A percentile compares a stretch with the other conserved stretches of the same genome.
phyloP scores from a whole-genome alignment of 2,888 invertebrate species.

The Orthonychiurus folsomi region DNA sequence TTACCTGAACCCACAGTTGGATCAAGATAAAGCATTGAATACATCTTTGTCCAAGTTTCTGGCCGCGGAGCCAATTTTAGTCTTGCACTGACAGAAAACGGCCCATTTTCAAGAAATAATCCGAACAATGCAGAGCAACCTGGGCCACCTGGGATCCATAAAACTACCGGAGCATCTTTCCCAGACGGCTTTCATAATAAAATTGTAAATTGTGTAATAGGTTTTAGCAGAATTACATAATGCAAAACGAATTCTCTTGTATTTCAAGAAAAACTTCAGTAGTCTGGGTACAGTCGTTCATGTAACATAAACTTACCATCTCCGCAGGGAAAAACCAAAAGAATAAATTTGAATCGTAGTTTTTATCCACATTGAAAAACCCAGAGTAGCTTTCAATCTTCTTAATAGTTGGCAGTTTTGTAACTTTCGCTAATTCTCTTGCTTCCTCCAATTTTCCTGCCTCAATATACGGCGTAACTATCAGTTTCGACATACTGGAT shows the following conservation, averaged over 20 bases:
- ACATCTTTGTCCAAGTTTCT: conserved; percentile 71
- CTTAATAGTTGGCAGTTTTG: too few species aligned
- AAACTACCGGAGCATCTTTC: conserved; percentile 3
- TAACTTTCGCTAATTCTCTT: too few species aligned
- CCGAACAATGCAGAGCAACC: conserved; percentile 6
- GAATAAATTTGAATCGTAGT: conserved; percentile 70
- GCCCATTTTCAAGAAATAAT: conserved; percentile 9
- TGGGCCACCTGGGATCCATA: conserved; percentile 9
- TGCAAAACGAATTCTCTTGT: too few species aligned
- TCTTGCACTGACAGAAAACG: too few species aligned
- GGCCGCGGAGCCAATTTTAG: too few species aligned
- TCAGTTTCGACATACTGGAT: too few species aligned
- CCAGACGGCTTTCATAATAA: not conserved
- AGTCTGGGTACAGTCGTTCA: too few species aligned
- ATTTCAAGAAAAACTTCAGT: too few species aligned
- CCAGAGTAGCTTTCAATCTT: conserved; percentile 68
- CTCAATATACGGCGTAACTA: too few species aligned
- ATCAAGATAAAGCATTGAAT: conserved; percentile 78
- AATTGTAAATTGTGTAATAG: not conserved
- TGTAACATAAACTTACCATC: too few species aligned
- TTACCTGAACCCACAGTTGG: conserved; percentile 80
- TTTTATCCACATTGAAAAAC: conserved; percentile 71
- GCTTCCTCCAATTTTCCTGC: too few species aligned
- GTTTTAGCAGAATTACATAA: too few species aligned
- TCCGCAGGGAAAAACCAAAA: conserved; percentile 82